Evolutionary conservation across 1,140 invertebrate genomes (phyloP).

Genomic region (Andrena cerasifolii): DNA sequence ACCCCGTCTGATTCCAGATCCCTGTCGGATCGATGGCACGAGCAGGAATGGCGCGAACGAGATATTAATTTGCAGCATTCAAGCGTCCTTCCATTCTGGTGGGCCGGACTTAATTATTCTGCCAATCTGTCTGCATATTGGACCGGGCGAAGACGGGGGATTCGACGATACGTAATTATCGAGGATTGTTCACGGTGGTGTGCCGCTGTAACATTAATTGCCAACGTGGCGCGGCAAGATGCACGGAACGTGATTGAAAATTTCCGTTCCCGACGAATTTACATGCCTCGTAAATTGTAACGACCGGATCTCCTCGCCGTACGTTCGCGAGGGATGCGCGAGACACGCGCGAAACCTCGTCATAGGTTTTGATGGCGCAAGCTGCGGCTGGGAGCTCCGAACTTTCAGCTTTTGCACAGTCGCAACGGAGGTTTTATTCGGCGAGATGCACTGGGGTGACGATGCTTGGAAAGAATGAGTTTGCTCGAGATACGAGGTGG

Average conservation of each 20-base stretch:
- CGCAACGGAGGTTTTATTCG: too few species aligned
- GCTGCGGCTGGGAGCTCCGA: too few species aligned
- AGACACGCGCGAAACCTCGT: too few species aligned
- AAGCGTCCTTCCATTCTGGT: conserved; percentile 51
- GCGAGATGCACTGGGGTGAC: too few species aligned
- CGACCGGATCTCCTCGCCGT: too few species aligned
- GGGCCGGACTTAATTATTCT: conserved; percentile 63
- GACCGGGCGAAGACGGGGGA: conserved; percentile 47
- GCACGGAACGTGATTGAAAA: conserved; percentile 13
- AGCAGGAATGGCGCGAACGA: conserved; percentile 49
- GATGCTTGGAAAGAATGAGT: too few species aligned
- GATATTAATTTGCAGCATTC: conserved; percentile 66
- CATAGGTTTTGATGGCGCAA: too few species aligned
- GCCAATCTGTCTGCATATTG: conserved; percentile 63
- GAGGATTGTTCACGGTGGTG: conserved; percentile 53
- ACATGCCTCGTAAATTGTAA: neutral
- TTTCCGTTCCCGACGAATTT: conserved; percentile 1
- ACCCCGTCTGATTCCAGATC: conserved; percentile 44
- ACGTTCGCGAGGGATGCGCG: too few species aligned
- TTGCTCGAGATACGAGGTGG: too few species aligned
- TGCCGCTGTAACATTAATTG: conserved; percentile 37
- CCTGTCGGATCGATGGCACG: conserved; percentile 50
- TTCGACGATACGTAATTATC: conserved; percentile 60
- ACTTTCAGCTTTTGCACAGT: too few species aligned
- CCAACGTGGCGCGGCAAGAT: conserved; percentile 10